Conservation (phyloP, 2,797 vertebrate species). For the Darevskia nairensis region DNA sequence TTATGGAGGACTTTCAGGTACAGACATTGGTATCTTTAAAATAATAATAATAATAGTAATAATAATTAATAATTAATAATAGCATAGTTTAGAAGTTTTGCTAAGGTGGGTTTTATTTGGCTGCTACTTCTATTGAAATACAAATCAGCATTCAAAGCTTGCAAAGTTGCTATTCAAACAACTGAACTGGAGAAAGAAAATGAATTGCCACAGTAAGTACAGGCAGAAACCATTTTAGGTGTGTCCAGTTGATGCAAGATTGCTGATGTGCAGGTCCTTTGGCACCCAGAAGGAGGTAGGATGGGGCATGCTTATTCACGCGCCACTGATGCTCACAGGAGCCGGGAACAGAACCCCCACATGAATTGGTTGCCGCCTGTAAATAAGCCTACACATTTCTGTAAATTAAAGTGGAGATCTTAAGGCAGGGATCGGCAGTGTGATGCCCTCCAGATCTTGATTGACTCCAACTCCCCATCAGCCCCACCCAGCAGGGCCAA, state of each 20-base stretch:
- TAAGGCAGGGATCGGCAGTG: neutral
- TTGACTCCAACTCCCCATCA: too few species aligned
- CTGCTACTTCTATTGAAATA: neutral
- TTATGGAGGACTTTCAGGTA: conserved; percentile 95
- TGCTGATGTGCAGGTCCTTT: too few species aligned
- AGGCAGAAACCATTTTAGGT: too few species aligned
- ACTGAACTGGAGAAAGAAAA: neutral
- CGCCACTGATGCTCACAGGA: too few species aligned
- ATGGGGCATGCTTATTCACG: too few species aligned
- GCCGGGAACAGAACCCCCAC: too few species aligned
- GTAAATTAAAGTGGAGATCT: neutral
- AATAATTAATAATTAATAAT: neutral
- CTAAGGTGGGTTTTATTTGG: neutral
- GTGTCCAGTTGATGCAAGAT: too few species aligned
- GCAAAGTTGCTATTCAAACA: neutral
- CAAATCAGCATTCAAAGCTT: neutral
- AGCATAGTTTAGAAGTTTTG: neutral
- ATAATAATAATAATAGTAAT: neutral
- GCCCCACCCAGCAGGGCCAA: too few species aligned
- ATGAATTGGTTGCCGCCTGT: too few species aligned
- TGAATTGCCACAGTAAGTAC: neutral
- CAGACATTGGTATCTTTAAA: conserved; percentile 26
- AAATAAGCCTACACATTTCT: neutral
- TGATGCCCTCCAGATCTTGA: too few species aligned
- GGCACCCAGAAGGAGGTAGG: too few species aligned